Evolutionary conservation across 2,797 vertebrate genomes (phyloP), one percentile per base, ranked within the genome.

Genomic region (Hyperoplus immaculatus): DNA sequence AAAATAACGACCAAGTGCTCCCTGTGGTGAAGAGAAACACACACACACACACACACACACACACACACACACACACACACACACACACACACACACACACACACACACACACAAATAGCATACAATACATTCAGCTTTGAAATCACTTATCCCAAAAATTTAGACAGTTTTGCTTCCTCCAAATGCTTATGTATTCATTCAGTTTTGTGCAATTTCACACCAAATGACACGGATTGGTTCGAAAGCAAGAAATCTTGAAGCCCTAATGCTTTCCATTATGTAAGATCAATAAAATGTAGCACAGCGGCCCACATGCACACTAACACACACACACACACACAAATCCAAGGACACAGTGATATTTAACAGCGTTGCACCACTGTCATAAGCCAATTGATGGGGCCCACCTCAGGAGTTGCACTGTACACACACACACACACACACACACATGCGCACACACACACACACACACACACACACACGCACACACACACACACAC

Each of bases 381-480:
- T 77, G 78, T 78, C 72, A 68, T 46, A 70, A 63, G 62, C 68
- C 63, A 81, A 86, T 54, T 82, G 80, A 90, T 78, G 65, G 77
- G 79, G 68, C 90, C 29, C 85, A 89, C 91, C 91, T 84, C 58
- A 62, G 75, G 79, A 84, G 82, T 56, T 60, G 78, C 77, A 79
- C 51, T 72, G 75, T 67, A 67, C 15, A 71, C 77, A 64, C 80
- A 29, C 29, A 29, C 29, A 29, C 29, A 29, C 29, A 29, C 29
- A 29, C 29, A 29, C 29, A 29, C 29, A 29, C 29, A 29, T 3
- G 3, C 29, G 3, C 29, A 29, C 29, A 29, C 29, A 29, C 29
- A 29, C 29, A 29, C 29, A 29, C 29, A 3, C 29, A 3, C 29
- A 3, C 29, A 29, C 29, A 29, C 29, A 29, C 29, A 29, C 29